Conservation (phyloP, 2,113 vertebrate species). For the Mirza zaza region DNA sequence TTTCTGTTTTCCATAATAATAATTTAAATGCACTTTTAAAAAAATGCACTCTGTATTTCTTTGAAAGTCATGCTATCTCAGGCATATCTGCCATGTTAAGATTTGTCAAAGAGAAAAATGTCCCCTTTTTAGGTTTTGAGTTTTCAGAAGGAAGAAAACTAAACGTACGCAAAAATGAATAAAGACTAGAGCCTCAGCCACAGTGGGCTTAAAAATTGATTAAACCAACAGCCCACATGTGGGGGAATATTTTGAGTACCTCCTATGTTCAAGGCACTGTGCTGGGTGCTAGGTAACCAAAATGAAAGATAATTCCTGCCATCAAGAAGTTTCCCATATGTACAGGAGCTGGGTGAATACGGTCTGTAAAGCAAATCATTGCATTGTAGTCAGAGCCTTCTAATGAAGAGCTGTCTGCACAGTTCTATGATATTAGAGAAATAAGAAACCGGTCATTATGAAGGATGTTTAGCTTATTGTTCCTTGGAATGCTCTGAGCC, state of each 20-base stretch:
- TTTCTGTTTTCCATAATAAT: not conserved
- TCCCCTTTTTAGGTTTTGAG: not conserved
- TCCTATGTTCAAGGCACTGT: not conserved
- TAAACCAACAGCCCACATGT: not conserved
- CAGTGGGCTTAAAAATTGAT: not conserved
- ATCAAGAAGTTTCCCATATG: not conserved
- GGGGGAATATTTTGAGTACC: not conserved
- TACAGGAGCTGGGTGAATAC: not conserved
- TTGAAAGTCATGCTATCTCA: not conserved
- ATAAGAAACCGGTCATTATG: not conserved
- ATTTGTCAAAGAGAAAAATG: not conserved
- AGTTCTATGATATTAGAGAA: not conserved
- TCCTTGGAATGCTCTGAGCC: not conserved
- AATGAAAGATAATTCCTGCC: not conserved
- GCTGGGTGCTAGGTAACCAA: not conserved
- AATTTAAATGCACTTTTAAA: not conserved
- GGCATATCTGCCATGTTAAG: not conserved
- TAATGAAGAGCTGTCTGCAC: not conserved
- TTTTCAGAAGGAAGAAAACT: slow-evolving; percentile 34
- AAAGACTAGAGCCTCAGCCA: not conserved
- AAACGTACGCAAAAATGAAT: not conserved
- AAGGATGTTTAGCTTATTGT: not conserved
- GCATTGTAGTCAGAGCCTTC: not conserved
- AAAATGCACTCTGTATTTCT: not conserved
- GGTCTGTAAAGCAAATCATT: not conserved